These are phyloP conservation scores for Leucoptera coffeella DNA, from an alignment of 2,888 invertebrate genomes.

Conservation along the genomic window DNA sequence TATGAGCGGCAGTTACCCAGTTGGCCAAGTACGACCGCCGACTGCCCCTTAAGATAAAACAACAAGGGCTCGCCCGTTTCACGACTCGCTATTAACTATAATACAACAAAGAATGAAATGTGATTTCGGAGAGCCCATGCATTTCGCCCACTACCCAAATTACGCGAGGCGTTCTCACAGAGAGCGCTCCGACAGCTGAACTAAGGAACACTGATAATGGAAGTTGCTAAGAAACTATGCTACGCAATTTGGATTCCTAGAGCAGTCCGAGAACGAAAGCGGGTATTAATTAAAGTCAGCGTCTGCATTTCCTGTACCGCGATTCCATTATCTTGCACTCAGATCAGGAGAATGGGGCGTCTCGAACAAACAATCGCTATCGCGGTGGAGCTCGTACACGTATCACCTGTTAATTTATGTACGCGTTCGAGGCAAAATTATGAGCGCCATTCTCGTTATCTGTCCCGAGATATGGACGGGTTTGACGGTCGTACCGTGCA, in stretches of 20 bases:
- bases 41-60: constrained; percentile 6
- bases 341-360: constrained; percentile 16
- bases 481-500: constrained; percentile 25
- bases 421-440: constrained; percentile 26
- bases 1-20: constrained; percentile 6
- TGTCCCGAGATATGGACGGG: constrained; percentile 23
- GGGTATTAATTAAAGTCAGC: constrained; percentile 6
- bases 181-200: no score
- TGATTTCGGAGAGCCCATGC: no score
- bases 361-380: constrained; percentile 11
- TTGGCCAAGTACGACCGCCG: constrained; percentile 4
- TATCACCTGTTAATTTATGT: constrained; percentile 40
- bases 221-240: constrained; percentile 4
- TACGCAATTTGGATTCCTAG: constrained; percentile 4
- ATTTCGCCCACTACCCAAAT: no score
- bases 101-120: no score
- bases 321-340: constrained; percentile 16
- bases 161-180: no score
- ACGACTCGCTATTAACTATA: constrained; percentile 1
- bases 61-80: constrained; percentile 3
- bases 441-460: constrained; percentile 23
- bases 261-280: constrained; percentile 3
- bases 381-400: constrained; percentile 19
- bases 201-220: constrained; percentile 3
- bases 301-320: constrained; percentile 12